Evolutionary conservation across 2,888 invertebrate genomes (phyloP), one percentile per base, ranked within the genome.

Genomic region (Epirrita christyi): DNA sequence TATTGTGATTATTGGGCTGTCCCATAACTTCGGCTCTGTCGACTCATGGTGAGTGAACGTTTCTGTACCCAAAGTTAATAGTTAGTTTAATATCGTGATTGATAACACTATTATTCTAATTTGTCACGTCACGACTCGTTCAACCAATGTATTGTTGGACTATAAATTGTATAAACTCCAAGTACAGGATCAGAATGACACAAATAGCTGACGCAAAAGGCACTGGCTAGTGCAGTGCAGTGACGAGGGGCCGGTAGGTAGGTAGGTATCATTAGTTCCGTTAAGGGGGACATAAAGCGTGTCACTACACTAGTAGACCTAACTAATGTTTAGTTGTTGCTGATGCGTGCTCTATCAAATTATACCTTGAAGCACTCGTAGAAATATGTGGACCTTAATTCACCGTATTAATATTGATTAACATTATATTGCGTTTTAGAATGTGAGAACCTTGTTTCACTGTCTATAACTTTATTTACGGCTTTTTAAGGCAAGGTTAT

Each of bases 261-360:
- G 21, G 21, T 21, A 21, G 21, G 21, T 21, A 77, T 78, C 77
- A 76, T 82, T 81, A 77, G 80, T 82, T 83, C 81, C 80, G 82
- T 80, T 80, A 81, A 77, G 68, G 73, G 21, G 75, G 73, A 70
- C 72, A 61, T 66, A 75, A 76, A 81, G 75, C 80, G 77, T 75
- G 79, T 79, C 81, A 76, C 71, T 51, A 53, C 81, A 76, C 71
- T 51, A 53, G 60, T 46, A 50, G 59, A 49, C 47, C 52, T 52
- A 53, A 63, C 63, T 49, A 28, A 52, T 64, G 45, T 55, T 70
- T 64, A 66, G 58, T 58, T 51, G 41, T 50, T 55, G 51, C 47
- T 59, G 49, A 53, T 61, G 59, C 55, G 48, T 64, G 59, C 40
- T 55, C 43, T 58, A 55, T 48, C 37, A 42, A 55, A 44, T 49